Conservation (phyloP, 1,140 invertebrate species). For the Ceratina australensis region DNA sequence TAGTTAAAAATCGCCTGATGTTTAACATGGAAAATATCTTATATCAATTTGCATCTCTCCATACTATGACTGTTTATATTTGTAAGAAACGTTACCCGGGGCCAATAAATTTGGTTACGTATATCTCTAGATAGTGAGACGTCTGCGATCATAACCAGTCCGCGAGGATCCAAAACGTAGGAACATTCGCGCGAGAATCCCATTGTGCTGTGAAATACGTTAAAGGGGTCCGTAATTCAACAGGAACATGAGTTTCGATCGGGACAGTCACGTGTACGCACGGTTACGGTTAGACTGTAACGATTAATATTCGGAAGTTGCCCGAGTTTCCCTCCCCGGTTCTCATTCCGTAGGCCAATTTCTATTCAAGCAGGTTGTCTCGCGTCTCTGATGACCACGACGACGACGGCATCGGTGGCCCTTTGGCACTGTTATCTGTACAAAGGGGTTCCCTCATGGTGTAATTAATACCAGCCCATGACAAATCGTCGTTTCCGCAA, state of each 20-base stretch:
- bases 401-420: constrained; percentile 2
- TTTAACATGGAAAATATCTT: too few species aligned
- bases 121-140: not conserved
- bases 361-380: constrained; percentile 48
- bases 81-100: not conserved
- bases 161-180: not conserved
- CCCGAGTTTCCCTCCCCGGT: constrained; percentile 2
- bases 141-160: not conserved
- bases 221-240: not conserved
- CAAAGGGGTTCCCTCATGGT: not conserved
- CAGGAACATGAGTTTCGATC: not conserved
- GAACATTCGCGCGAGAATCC: not conserved
- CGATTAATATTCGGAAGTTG: constrained; percentile 43
- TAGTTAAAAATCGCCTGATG: too few species aligned
- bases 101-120: not conserved
- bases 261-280: not conserved
- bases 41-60: too few species aligned
- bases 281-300: not conserved
- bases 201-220: not conserved
- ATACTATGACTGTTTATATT: too few species aligned
- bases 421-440: constrained; percentile 22
- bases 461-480: constrained; percentile 42
- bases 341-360: constrained; percentile 30
- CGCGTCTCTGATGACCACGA: constrained; percentile 22
- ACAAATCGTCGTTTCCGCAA: constrained; percentile 43